Base-by-base conservation (phyloP, 2,113 vertebrate species). In the Ramphastos sulfuratus region DNA sequence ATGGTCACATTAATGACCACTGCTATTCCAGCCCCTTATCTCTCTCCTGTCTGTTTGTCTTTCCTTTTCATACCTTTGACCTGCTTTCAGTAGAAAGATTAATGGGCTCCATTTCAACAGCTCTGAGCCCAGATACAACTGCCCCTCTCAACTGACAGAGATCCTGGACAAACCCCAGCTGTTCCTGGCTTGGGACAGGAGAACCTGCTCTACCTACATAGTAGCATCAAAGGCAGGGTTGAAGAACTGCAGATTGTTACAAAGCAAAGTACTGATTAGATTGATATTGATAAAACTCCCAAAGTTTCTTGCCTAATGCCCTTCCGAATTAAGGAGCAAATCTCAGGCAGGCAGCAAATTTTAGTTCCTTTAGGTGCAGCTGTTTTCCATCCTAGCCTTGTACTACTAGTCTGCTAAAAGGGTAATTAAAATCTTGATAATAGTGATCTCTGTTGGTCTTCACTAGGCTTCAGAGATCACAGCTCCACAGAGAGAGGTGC, bases 51-150 rank as follows among this genome's bases (percentile, higher is more conserved):
- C 69, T 90, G 61, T 94, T 71, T 96, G 63, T 63, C 88, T 94
- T 95, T 79, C 74, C 55, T 86, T 90, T 93, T 78, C 70, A 30
- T 71, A 52, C 28, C 56, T 89, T 73, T 87, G 89, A 89, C 64
- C 56, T 77, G n/a, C 67, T 78, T 87, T 46, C 71, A 85, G 28
- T 7, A 4, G 12, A 28, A 86, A 85, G 82, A 94, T 73, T 39
- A 87, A 95, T 85, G 63, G 3, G 8, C 30, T 50, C 59, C 42
- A 17, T 50, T 70, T 82, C 79, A 91, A 67, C 74, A 79, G 63
- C 77, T 33, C n/a, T 17, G 56, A 79, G 67, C 39, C 50, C 75
- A 78, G 66, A 74, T 60, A 44, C 54, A 94, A 27, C 63, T 87
- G 63, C 24, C 31, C 28, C 31, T 65, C 54, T 91, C n/a, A 13